phyloP scores from a whole-genome alignment of 2,797 vertebrate genomes.

The Hybognathus amarus region DNA sequence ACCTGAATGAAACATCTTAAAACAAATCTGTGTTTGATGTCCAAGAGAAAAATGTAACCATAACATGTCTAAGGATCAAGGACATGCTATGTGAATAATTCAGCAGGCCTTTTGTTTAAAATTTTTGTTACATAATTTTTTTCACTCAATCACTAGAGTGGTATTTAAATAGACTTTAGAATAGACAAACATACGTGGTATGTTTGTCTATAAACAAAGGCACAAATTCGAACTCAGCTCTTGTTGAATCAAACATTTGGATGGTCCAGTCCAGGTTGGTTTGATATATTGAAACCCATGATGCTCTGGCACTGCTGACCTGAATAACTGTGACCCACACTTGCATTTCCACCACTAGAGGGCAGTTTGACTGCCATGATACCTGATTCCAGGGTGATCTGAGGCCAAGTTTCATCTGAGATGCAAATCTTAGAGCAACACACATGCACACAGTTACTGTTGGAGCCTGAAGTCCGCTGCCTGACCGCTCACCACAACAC shows the following conservation, averaged over 20 bases:
- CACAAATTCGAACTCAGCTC: neutral
- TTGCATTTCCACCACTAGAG: conserved; percentile 64
- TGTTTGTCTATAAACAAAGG: too few species aligned
- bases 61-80: conserved; percentile 31
- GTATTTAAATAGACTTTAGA: neutral
- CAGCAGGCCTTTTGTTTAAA: conserved; percentile 1
- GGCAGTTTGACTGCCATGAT: conserved; percentile 57
- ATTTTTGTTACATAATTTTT: conserved; percentile 13
- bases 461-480: conserved; percentile 60
- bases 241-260: neutral
- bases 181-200: neutral
- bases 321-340: conserved; percentile 35
- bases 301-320: conserved; percentile 11
- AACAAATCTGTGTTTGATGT: conserved; percentile 51
- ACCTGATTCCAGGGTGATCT: conserved; percentile 60
- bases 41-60: conserved; percentile 33
- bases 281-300: neutral
- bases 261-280: neutral
- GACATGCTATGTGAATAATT: conserved; percentile 33
- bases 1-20: conserved; percentile 58
- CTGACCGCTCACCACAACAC: conserved; percentile 64
- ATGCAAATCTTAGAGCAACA: conserved; percentile 64
- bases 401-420: conserved; percentile 68
- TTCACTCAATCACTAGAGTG: neutral
- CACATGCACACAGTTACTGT: conserved; percentile 61